phyloP scores from a whole-genome alignment of 2,113 vertebrate species.

The Mionectes macconnelli region DNA sequence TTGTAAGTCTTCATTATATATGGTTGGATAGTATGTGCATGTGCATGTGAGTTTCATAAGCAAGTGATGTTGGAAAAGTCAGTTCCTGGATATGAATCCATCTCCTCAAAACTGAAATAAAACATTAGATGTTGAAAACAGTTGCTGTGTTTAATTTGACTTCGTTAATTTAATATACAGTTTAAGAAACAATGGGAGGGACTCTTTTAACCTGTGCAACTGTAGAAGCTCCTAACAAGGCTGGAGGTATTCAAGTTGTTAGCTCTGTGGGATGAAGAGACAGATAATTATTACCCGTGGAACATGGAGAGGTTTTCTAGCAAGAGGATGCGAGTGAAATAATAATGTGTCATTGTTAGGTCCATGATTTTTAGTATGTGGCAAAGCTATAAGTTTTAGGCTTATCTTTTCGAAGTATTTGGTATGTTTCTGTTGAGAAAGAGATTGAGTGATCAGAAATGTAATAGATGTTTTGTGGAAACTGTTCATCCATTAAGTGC shows the following conservation, averaged over 20 bases:
- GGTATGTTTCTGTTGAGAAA: not conserved
- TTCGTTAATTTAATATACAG: not conserved
- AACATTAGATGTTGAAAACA: not conserved
- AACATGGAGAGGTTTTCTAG: conserved; percentile 8
- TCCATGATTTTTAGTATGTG: not conserved
- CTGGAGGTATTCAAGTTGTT: not conserved
- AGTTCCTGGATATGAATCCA: not conserved
- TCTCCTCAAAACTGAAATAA: not conserved
- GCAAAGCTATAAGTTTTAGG: not conserved
- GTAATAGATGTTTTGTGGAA: not conserved
- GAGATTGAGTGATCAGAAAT: not conserved
- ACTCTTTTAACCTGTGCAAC: not conserved
- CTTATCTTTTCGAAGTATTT: not conserved
- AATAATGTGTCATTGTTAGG: not conserved
- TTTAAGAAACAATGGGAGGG: not conserved
- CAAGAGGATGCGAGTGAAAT: conserved; percentile 3
- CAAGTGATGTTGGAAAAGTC: not conserved
- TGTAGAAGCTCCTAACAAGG: not conserved
- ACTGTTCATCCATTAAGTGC: not conserved
- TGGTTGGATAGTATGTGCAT: not conserved
- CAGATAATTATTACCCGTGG: conserved; percentile 42
- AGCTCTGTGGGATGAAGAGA: conserved; percentile 37
- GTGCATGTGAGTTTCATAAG: not conserved
- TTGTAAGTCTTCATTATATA: not conserved
- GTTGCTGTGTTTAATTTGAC: not conserved